Conservation (phyloP, 2,888 invertebrate genomes). For the Torymus texanus region DNA sequence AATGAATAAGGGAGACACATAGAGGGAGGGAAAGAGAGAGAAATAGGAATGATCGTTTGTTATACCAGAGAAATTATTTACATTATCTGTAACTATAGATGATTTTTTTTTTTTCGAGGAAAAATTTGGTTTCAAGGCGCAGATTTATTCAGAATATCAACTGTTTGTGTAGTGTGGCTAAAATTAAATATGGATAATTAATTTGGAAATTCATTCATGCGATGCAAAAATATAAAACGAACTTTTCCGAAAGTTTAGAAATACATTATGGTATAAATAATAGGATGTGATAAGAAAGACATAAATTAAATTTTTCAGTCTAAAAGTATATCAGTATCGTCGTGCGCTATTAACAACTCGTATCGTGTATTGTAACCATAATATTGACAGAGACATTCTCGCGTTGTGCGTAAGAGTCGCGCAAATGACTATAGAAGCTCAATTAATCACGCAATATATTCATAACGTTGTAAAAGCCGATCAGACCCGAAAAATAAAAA, state of each 20-base stretch:
- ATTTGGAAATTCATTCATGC: too few species aligned
- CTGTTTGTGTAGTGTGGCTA: too few species aligned
- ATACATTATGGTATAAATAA: too few species aligned
- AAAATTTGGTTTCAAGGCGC: too few species aligned
- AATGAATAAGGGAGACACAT: background rate
- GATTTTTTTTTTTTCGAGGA: too few species aligned
- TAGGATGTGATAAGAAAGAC: slow-evolving; percentile 3
- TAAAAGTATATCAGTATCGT: slow-evolving; percentile 17
- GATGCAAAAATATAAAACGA: too few species aligned
- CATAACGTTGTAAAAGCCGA: slow-evolving; percentile 28
- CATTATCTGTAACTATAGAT: background rate
- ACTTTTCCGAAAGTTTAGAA: too few species aligned
- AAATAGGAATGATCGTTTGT: slow-evolving; percentile 27
- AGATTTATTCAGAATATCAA: too few species aligned
- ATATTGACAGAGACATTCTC: slow-evolving; percentile 42
- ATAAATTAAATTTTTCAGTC: slow-evolving; percentile 50
- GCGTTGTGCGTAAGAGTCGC: background rate
- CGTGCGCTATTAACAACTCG: slow-evolving; percentile 26
- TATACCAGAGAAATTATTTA: slow-evolving; percentile 34
- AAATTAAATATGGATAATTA: too few species aligned
- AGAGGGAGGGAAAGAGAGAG: slow-evolving; percentile 7
- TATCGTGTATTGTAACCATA: slow-evolving; percentile 33
- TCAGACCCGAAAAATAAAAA: slow-evolving; percentile 13
- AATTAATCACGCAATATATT: slow-evolving; percentile 51
- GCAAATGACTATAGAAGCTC: background rate